A percentile compares a stretch with the other conserved stretches of the same genome.
phyloP scores from a whole-genome alignment of 2,888 invertebrate genomes.

The Ashinkailepas kermadecensis region DNA sequence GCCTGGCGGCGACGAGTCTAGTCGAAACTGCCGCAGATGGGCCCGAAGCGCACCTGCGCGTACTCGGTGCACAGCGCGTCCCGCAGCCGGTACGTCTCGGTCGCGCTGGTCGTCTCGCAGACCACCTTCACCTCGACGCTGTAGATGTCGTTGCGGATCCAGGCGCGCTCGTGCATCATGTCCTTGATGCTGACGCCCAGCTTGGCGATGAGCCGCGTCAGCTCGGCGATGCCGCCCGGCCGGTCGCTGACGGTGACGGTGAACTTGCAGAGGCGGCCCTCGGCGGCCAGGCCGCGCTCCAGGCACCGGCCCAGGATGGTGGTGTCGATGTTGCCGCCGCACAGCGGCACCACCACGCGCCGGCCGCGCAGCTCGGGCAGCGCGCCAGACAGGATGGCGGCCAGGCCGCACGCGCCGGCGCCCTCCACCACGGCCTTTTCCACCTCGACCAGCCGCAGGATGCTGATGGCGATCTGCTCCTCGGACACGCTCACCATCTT shows the following conservation, averaged over 20 bases:
- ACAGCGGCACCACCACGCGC: conserved; percentile 73
- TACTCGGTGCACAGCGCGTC: neutral
- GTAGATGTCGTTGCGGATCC: conserved; percentile 84
- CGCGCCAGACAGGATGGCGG: conserved; percentile 72
- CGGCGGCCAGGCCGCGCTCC: conserved; percentile 79
- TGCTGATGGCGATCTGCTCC: conserved; percentile 74
- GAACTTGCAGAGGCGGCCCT: conserved; percentile 62
- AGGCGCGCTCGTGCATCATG: conserved; percentile 90
- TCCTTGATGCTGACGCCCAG: conserved; percentile 88
- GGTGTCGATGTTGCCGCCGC: conserved; percentile 87
- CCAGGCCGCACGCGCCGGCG: conserved; percentile 76
- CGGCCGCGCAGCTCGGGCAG: conserved; percentile 72
- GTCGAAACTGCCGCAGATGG: conserved; percentile 10
- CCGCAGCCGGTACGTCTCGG: conserved; percentile 2
- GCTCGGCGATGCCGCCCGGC: conserved; percentile 78
- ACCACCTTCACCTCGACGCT: conserved; percentile 68
- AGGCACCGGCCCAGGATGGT: conserved; percentile 79
- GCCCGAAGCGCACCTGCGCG: conserved; percentile 5
- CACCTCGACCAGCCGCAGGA: conserved; percentile 65
- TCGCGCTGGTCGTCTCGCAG: conserved; percentile 59
- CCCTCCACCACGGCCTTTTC: conserved; percentile 89
- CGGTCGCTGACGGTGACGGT: conserved; percentile 72
- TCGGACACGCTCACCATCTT: conserved; percentile 66
- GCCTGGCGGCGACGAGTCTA: neutral
- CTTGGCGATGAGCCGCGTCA: conserved; percentile 64